Evolutionary conservation across 2,113 vertebrate species (phyloP), one percentile per base, ranked within the genome.

Genomic region (Rattus rattus): DNA sequence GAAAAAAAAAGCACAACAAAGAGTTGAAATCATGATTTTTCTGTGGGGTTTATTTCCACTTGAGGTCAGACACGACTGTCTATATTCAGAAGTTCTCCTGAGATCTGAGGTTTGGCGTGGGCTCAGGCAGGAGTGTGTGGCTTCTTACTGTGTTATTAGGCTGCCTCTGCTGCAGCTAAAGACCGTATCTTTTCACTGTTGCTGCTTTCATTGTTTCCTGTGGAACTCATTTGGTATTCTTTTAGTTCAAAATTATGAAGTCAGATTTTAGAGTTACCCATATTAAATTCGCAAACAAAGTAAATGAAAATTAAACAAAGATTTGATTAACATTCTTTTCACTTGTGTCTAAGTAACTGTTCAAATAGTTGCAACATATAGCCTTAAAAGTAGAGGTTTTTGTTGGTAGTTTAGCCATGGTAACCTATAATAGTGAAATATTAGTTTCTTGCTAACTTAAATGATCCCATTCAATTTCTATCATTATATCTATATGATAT

Each of bases 191-290:
- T 89, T 91, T 79, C 22, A 28, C 52, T 75, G 6, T 33, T 85
- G 7, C 77, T 90, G 56, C 87, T 49, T 96, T 10, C 76, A 47
- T 56, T 95, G 61, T 92, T 92, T 92, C 93, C 73, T 61, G 20
- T 83, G 84, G 90, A 92, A 92, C 43, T 92, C 67, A 22, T 86
- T 95, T 85, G 2, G 5, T 94, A 43, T 86, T 70, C 56, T 28
- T 96, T 92, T 95, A 26, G 47, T 56, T 83, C 7, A 43, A 61
- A 97, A 94, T 81, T 30, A 91, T 81, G 52, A n/a, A 30, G 1
- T 49, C 36, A 36, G 63, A 91, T 24, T 94, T 86, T 59, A 91
- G 36, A 92, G 56, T 47, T 14, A 5, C 28, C 5, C 11, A 26
- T 75, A 61, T 49, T 67, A 49, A 76, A 81, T 65, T 65, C 80